Evolutionary conservation across 1,140 invertebrate species (phyloP), one percentile per base, ranked within the genome.

Genomic region (Cotesia chilonis): DNA sequence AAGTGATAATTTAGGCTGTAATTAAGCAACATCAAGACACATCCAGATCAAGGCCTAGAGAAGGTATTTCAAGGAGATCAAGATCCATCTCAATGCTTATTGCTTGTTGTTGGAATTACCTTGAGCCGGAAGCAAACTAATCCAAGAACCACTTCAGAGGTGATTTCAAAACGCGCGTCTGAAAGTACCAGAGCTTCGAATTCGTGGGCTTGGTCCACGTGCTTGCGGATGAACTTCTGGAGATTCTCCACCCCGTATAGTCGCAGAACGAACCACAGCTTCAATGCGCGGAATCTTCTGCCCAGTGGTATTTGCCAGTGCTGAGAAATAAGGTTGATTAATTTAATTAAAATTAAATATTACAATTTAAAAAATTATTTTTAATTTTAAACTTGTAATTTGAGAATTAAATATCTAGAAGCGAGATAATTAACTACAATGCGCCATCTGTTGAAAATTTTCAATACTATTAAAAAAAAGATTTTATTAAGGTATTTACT

Each of bases 281-380:
- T 99, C 9, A 99, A 85, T 0, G 98, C 92, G 70, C 98, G 90
- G 84, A 99, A 99, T 77, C 98, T 89, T 72, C 98, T 88, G 0
- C 98, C 98, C 3, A 99, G 87, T 4, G 97, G 97, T 75, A 99
- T 98, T 89, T 99, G 97, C 96, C 97, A 98, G 81, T 99, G 97
- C 88, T 94, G 38, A 59, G 64, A 66, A 61, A 20, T 55, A 67
- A 20, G 87, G 86, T 63, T 90, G 89, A 77, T 89, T 59, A 20
- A 61, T 67, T 70, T 51, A 1, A 52, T 74, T 12, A 64, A n/a
- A 14, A 60, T 17, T 55, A 55, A 59, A 38, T 54, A 10, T 52
- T 36, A 35, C 41, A 64, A 28, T 36, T 41, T 20, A 1, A 28
- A 2, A 3, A 28, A 28, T 28, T 2, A 28, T 28, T 28, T 28